phyloP scores from a whole-genome alignment of 2,888 invertebrate species.

The Nasonia oneida region DNA sequence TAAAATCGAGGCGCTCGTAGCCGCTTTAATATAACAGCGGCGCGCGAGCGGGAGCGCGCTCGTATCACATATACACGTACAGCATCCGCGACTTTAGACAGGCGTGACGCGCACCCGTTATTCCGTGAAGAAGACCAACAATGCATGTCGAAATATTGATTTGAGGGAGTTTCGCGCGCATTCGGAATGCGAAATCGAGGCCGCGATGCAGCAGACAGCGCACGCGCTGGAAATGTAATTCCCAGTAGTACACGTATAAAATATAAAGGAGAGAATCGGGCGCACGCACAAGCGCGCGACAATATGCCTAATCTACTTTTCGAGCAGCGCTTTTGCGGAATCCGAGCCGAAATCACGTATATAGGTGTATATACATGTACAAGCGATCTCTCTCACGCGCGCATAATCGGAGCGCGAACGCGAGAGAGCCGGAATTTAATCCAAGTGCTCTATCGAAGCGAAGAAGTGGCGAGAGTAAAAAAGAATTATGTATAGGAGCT shows the following conservation, averaged over 20 bases:
- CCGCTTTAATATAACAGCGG: neutral
- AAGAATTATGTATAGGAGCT: neutral
- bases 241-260: neutral
- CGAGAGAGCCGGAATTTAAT: slow-evolving; percentile 7
- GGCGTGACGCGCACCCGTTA: slow-evolving; percentile 59
- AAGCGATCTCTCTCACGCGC: neutral
- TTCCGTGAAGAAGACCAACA: slow-evolving; percentile 50
- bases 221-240: neutral
- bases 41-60: neutral
- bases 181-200: slow-evolving; percentile 18
- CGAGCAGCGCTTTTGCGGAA: neutral
- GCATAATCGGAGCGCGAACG: slow-evolving; percentile 6
- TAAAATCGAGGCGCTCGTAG: neutral
- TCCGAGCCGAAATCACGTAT: neutral
- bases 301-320: neutral
- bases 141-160: slow-evolving; percentile 59
- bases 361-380: no score
- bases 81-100: slow-evolving; percentile 44
- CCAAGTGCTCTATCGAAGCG: slow-evolving; percentile 7
- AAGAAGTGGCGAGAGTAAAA: neutral
- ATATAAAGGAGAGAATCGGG: neutral
- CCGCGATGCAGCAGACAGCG: neutral
- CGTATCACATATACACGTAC: neutral
- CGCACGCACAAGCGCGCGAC: neutral
- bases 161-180: slow-evolving; percentile 39